Conservation (phyloP, 2,113 vertebrate genomes). For the Colistium nudipinnis region DNA sequence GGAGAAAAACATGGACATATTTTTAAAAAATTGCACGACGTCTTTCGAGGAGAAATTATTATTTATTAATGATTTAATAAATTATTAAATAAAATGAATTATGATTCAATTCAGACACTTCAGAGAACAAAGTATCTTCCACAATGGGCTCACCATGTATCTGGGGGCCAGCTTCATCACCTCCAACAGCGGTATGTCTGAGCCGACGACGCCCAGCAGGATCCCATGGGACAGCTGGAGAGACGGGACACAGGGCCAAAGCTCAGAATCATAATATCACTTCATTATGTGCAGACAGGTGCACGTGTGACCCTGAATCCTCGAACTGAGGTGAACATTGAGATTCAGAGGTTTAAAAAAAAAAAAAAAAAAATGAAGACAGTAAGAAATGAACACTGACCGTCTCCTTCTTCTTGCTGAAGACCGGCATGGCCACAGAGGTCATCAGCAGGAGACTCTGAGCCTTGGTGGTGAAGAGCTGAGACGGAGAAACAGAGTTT, state of each 20-base stretch:
- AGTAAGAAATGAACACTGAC: slow-evolving; percentile 85
- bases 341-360: too few relatives aligned
- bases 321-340: neutral
- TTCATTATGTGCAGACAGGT: neutral
- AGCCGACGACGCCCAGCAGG: slow-evolving; percentile 94
- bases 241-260: slow-evolving; percentile 5
- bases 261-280: neutral
- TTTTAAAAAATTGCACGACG: too few relatives aligned
- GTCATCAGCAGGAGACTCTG: slow-evolving; percentile 94
- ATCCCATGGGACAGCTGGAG: slow-evolving; percentile 93
- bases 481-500: slow-evolving; percentile 19
- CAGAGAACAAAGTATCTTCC: neutral
- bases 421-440: slow-evolving; percentile 96
- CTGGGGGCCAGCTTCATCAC: slow-evolving; percentile 91
- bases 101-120: too few relatives aligned
- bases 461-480: slow-evolving; percentile 90
- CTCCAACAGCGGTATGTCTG: slow-evolving; percentile 92
- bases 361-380: too few relatives aligned
- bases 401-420: slow-evolving; percentile 98
- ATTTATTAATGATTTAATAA: too few relatives aligned
- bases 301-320: neutral
- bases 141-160: slow-evolving; percentile 86
- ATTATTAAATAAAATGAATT: too few relatives aligned
- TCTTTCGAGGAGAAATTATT: too few relatives aligned
- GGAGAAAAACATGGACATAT: neutral